Evolutionary conservation across 1,140 invertebrate genomes (phyloP).

Genomic region (Drosophila tani): DNA sequence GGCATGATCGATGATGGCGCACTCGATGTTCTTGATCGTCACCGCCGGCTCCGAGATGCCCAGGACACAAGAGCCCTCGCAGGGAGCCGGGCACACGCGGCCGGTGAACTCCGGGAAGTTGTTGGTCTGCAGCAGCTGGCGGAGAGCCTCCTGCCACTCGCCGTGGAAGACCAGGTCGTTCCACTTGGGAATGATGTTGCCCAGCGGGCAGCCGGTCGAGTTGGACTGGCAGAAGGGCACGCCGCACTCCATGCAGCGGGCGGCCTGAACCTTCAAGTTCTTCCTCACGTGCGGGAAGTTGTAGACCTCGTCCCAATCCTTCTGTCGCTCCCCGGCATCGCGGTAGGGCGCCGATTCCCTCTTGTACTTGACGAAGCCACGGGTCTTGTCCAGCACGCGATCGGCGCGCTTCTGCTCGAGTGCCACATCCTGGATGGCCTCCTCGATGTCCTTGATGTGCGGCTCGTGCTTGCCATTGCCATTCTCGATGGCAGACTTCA

Average conservation of each 20-base stretch:
- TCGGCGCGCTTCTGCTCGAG: constrained; percentile 92
- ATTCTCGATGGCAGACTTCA: constrained; percentile 85
- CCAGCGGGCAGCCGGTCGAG: constrained; percentile 96
- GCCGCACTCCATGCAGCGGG: constrained; percentile 99
- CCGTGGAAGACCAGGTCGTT: constrained; percentile 98
- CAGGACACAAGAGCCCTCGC: constrained; percentile 98
- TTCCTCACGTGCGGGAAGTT: constrained; percentile 94
- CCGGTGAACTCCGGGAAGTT: constrained; percentile 99
- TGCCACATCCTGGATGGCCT: constrained; percentile 90
- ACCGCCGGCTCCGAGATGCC: constrained; percentile 98
- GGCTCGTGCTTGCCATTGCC: constrained; percentile 85
- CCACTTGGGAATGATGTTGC: constrained; percentile 99
- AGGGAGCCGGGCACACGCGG: constrained; percentile 98
- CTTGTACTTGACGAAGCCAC: constrained; percentile 98
- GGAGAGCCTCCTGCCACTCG: constrained; percentile 98
- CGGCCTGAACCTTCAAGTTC: constrained; percentile 95
- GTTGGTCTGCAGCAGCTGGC: constrained; percentile 98
- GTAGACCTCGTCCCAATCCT: constrained; percentile 99
- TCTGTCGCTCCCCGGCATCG: constrained; percentile 91
- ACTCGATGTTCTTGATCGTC: constrained; percentile 99
- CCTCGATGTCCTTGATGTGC: constrained; percentile 94
- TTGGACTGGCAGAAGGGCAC: constrained; percentile 99
- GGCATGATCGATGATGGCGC: constrained; percentile 99
- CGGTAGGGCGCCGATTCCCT: constrained; percentile 95
- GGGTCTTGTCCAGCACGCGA: constrained; percentile 95